A percentile compares a stretch with the other conserved stretches of the same genome.
Evolutionary conservation across 2,113 vertebrate species (phyloP).

Genomic region (Bufo bufo): DNA sequence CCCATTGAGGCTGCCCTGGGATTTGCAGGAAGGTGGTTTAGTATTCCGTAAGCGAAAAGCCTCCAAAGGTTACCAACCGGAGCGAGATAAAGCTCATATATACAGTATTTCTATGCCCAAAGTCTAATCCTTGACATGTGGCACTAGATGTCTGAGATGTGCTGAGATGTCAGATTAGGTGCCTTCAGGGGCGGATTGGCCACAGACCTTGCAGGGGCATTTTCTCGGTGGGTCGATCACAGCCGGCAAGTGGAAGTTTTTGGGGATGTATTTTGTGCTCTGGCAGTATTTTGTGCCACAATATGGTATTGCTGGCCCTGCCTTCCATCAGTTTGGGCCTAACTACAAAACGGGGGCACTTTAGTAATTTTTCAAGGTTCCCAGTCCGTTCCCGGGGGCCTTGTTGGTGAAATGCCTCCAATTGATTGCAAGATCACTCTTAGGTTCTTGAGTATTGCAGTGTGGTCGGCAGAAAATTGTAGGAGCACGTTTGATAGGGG

Average conservation of each 20-base stretch:
- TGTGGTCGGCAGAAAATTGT: not conserved
- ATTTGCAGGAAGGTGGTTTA: slow-evolving; percentile 21
- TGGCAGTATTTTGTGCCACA: too few relatives aligned
- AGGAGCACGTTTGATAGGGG: not conserved
- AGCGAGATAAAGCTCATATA: not conserved
- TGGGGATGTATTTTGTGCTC: too few relatives aligned
- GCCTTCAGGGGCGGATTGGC: not conserved
- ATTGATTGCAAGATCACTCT: not conserved
- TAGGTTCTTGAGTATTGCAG: not conserved
- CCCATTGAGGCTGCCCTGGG: slow-evolving; percentile 33
- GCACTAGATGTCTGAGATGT: too few relatives aligned
- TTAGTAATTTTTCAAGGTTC: too few relatives aligned
- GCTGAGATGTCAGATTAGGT: not conserved
- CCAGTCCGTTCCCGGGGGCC: too few relatives aligned
- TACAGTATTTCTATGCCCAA: not conserved
- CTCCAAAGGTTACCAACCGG: not conserved
- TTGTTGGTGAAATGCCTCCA: not conserved
- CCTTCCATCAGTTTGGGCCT: too few relatives aligned
- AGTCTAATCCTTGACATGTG: not conserved
- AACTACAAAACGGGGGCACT: too few relatives aligned
- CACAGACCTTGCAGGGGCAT: too few relatives aligned
- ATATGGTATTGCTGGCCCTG: too few relatives aligned
- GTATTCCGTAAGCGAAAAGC: not conserved
- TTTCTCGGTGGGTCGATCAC: too few relatives aligned
- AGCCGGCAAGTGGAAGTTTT: too few relatives aligned